phyloP scores from a whole-genome alignment of 2,888 invertebrate species.

The Thumatha senex region DNA sequence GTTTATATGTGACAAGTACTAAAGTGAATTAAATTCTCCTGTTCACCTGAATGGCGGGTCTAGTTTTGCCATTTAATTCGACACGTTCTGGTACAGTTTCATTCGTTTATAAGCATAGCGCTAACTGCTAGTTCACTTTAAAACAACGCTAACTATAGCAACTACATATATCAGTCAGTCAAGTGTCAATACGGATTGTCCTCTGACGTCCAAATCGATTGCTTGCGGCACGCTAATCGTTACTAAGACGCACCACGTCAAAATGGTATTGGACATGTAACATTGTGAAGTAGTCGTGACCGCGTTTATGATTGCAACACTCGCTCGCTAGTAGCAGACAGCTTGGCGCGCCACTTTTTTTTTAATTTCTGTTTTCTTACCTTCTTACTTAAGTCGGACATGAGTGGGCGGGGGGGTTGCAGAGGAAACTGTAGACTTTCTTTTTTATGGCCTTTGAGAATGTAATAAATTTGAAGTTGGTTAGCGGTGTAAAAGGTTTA shows the following conservation, averaged over 20 bases:
- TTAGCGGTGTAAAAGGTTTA: conserved; percentile 45
- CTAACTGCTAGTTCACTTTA: conserved; percentile 4
- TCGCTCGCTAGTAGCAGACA: conserved; percentile 64
- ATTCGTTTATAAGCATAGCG: conserved; percentile 14
- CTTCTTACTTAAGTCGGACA: conserved; percentile 66
- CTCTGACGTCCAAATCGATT: conserved; percentile 33
- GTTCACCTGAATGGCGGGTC: too few relatives aligned
- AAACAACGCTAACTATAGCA: neutral
- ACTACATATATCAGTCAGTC: neutral
- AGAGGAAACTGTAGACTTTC: conserved; percentile 71
- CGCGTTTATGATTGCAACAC: conserved; percentile 54
- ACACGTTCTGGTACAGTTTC: conserved; percentile 2
- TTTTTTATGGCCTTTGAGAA: conserved; percentile 72
- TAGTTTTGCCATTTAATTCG: neutral
- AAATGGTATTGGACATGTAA: conserved; percentile 42
- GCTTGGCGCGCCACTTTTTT: conserved; percentile 81
- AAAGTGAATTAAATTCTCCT: too few relatives aligned
- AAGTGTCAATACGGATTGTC: conserved; percentile 10
- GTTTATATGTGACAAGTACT: too few relatives aligned
- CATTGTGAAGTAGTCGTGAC: conserved; percentile 44
- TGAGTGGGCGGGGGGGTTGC: conserved; percentile 50
- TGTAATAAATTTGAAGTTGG: conserved; percentile 58
- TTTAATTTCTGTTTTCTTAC: conserved; percentile 60
- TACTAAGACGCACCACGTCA: conserved; percentile 16
- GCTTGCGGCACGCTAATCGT: conserved; percentile 33